Percentiles rank a stretch among this genome's conserved stretches.
These are phyloP conservation scores for Vespertilio murinus DNA, from an alignment of 2,797 vertebrate genomes.

Conservation along the genomic window DNA sequence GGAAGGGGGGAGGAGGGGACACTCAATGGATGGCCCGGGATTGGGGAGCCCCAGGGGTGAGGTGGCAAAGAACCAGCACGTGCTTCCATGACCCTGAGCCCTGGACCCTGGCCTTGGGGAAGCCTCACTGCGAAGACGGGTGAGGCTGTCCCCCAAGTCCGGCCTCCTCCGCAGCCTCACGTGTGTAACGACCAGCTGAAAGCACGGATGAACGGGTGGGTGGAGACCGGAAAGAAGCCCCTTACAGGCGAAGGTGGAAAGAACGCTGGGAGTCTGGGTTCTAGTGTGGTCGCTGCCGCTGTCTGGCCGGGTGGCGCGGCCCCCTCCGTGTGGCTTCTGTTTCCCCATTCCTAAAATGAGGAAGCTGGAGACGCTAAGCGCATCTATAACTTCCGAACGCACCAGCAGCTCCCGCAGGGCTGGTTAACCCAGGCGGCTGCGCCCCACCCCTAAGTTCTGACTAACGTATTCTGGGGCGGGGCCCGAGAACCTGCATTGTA, in stretches of 20 bases:
- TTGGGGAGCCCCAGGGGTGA: neutral
- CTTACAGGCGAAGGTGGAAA: neutral
- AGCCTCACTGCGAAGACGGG: neutral
- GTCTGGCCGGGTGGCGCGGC: neutral
- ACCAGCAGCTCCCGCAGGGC: neutral
- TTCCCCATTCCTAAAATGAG: constrained; percentile 52
- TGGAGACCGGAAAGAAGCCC: neutral
- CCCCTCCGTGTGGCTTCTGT: neutral
- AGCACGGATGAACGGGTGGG: neutral
- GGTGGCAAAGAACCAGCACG: neutral
- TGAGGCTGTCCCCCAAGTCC: neutral
- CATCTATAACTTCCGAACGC: neutral
- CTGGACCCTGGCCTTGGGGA: neutral
- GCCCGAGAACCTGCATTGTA: neutral
- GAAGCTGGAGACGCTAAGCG: neutral
- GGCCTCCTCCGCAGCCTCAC: neutral
- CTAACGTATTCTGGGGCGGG: neutral
- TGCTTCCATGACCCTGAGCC: neutral
- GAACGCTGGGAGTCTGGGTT: neutral
- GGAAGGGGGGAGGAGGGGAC: fast-evolving
- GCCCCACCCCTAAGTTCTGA: neutral
- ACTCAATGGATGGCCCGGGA: no score
- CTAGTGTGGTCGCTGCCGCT: neutral
- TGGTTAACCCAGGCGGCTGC: neutral
- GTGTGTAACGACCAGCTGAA: neutral